Evolutionary conservation across 2,888 invertebrate species (phyloP).

Genomic region (Pandemis heparana): DNA sequence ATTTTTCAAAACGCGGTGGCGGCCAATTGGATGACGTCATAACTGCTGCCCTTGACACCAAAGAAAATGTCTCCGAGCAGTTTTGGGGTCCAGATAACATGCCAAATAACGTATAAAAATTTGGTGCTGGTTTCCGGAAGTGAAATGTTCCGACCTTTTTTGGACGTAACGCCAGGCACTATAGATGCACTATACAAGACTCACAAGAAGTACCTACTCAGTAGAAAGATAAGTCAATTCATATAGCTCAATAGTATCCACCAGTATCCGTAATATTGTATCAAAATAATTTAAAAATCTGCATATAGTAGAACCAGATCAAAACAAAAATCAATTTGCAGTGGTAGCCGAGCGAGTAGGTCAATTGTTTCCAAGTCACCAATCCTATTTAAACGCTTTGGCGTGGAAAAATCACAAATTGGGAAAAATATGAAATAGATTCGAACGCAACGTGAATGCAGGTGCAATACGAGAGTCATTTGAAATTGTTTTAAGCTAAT

Average conservation of each 20-base stretch:
- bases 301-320: constrained; percentile 48
- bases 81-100: no score
- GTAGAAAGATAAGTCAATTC: not conserved
- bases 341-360: constrained; percentile 80
- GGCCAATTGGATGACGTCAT: no score
- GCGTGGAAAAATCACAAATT: constrained; percentile 76
- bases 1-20: no score
- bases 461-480: not conserved
- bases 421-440: constrained; percentile 53
- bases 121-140: no score
- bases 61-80: no score
- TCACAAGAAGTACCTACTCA: not conserved
- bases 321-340: constrained; percentile 82
- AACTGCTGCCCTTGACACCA: no score
- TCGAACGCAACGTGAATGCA: not conserved
- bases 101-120: no score
- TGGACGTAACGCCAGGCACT: no score
- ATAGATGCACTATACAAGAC: no score
- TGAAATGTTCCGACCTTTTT: no score
- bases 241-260: not conserved
- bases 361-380: constrained; percentile 83
- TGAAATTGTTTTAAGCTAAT: not conserved
- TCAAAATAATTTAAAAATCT: not conserved
- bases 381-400: constrained; percentile 69
- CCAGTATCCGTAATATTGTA: not conserved